These are phyloP conservation scores for Epinotia bilunana DNA, from an alignment of 2,888 invertebrate genomes.

Conservation along the genomic window DNA sequence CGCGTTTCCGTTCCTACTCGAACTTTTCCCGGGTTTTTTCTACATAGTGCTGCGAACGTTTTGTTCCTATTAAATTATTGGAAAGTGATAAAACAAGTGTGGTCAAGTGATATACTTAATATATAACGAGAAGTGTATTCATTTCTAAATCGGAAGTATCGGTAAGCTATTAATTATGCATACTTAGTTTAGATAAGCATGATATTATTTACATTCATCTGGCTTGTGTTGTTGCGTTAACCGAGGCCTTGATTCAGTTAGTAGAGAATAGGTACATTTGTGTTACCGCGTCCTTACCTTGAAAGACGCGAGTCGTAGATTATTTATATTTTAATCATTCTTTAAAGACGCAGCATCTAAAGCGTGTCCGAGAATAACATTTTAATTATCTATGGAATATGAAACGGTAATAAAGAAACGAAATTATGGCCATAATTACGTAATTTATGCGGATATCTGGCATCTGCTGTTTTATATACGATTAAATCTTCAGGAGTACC, in stretches of 20 bases:
- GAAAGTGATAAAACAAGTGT: slow-evolving; percentile 12
- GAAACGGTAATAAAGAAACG: slow-evolving; percentile 31
- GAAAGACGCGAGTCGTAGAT: slow-evolving; percentile 71
- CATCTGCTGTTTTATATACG: slow-evolving; percentile 11
- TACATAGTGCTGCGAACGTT: slow-evolving; percentile 3
- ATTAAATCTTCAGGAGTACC: not conserved
- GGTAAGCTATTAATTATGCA: slow-evolving; percentile 25
- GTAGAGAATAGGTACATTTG: slow-evolving; percentile 76
- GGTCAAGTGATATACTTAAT: not conserved
- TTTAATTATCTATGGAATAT: slow-evolving; percentile 23
- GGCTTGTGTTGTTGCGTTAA: slow-evolving; percentile 8
- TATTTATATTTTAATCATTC: slow-evolving; percentile 72
- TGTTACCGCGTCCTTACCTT: slow-evolving; percentile 79
- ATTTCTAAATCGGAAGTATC: slow-evolving; percentile 17
- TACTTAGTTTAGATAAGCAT: slow-evolving; percentile 33
- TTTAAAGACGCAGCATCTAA: slow-evolving; percentile 59
- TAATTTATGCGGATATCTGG: slow-evolving; percentile 32
- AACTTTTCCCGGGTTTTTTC: slow-evolving; percentile 20
- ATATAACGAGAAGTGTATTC: not conserved
- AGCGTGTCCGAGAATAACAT: slow-evolving; percentile 45
- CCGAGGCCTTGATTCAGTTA: slow-evolving; percentile 75
- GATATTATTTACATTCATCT: slow-evolving; percentile 29
- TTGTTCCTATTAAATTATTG: not conserved
- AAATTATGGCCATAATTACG: slow-evolving; percentile 24
- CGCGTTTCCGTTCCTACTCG: slow-evolving; percentile 44